Conservation (phyloP, 1,140 invertebrate genomes). For the Himalopsyche phryganea region DNA sequence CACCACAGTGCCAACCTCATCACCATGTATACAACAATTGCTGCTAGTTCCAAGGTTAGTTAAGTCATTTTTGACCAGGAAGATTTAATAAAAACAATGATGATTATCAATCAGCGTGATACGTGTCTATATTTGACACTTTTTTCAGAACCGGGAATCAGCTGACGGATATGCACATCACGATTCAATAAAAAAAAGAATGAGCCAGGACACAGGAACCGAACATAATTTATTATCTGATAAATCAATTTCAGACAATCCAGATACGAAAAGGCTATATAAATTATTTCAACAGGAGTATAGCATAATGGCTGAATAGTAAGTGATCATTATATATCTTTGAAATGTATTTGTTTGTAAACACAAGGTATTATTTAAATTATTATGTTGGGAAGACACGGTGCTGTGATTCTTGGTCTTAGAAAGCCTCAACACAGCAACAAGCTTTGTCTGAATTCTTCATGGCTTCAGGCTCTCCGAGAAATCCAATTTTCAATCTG, state of each 20-base stretch:
- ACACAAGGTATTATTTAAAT: no score
- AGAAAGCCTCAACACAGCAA: no score
- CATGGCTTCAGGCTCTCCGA: no score
- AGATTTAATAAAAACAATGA: no score
- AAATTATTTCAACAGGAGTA: constrained; percentile 33
- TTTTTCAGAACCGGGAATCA: constrained; percentile 12
- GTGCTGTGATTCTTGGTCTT: no score
- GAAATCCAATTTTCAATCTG: no score
- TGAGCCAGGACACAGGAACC: constrained; percentile 1
- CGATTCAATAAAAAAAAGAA: constrained; percentile 10
- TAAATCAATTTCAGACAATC: constrained; percentile 8
- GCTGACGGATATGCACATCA: constrained; percentile 13
- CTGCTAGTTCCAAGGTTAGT: constrained; percentile 22
- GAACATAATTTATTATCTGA: constrained; percentile 10
- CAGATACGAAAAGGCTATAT: constrained; percentile 24
- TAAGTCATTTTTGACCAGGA: not conserved
- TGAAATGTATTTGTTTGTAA: not conserved
- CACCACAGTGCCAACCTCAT: not conserved
- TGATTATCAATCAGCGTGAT: no score
- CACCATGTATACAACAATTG: constrained; percentile 23
- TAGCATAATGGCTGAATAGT: constrained; percentile 34
- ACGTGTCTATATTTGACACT: constrained; percentile 5
- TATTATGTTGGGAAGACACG: no score
- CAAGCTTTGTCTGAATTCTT: no score
- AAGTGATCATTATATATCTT: constrained; percentile 9